Percentiles rank a stretch among this genome's conserved stretches.
phyloP scores from a whole-genome alignment of 2,113 vertebrate genomes.

The Edolisoma coerulescens region DNA sequence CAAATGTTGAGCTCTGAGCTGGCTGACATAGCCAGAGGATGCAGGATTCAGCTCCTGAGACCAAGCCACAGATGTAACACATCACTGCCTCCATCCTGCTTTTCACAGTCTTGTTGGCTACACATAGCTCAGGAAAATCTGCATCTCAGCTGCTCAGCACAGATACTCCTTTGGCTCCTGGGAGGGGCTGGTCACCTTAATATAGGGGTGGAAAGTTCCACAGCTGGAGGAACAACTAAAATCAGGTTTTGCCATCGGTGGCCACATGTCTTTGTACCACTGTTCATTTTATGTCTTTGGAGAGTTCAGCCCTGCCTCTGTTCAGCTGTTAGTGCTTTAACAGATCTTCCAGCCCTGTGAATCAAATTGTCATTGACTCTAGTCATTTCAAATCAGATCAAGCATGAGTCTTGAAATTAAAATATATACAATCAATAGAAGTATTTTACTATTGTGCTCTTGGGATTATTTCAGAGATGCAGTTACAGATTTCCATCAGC shows the following conservation, averaged over 20 bases:
- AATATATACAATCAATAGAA: neutral
- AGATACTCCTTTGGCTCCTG: neutral
- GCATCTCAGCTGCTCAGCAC: neutral
- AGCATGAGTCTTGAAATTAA: neutral
- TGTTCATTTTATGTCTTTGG: neutral
- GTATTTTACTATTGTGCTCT: neutral
- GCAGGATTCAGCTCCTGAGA: neutral
- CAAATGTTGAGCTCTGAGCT: neutral
- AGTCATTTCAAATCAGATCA: constrained; percentile 7
- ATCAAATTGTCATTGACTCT: neutral
- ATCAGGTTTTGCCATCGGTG: neutral
- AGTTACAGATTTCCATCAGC: neutral
- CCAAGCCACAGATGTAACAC: neutral
- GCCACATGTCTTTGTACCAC: neutral
- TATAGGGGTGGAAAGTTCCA: neutral
- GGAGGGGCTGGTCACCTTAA: neutral
- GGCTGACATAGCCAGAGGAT: neutral
- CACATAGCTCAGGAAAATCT: neutral
- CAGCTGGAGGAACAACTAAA: neutral
- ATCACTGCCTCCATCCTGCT: neutral
- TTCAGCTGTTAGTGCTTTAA: neutral
- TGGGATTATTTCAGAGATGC: neutral
- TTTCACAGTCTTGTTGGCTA: neutral
- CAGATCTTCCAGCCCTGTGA: neutral
- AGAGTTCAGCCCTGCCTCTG: neutral